phyloP scores from a whole-genome alignment of 2,888 invertebrate species.

The Zootermopsis nevadensis region DNA sequence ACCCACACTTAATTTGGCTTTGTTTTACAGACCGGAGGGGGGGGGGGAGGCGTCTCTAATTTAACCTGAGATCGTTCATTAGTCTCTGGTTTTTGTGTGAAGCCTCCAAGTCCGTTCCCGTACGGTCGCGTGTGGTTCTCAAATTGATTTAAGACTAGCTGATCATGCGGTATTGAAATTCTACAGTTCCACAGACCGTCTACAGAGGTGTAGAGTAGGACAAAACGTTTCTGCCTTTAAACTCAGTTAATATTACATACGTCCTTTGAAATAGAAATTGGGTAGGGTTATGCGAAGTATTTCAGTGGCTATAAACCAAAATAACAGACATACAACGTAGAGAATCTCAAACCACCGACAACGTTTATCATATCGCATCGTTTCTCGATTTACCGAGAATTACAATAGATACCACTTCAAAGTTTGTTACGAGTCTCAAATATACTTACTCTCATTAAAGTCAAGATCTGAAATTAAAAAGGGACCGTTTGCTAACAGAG shows the following conservation, averaged over 20 bases:
- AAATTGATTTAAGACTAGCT: constrained; percentile 25
- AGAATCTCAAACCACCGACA: constrained; percentile 18
- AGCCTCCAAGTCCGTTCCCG: constrained; percentile 1
- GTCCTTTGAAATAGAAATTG: constrained; percentile 33
- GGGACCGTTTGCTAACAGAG: too few species aligned
- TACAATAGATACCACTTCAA: not conserved
- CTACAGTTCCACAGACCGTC: too few species aligned
- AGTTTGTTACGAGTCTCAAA: not conserved
- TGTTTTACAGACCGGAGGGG: constrained; percentile 3
- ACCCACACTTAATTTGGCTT: constrained; percentile 11
- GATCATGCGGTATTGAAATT: not conserved
- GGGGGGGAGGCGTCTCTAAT: constrained; percentile 7
- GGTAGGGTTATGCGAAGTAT: not conserved
- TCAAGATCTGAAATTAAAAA: not conserved
- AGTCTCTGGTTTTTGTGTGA: constrained; percentile 41
- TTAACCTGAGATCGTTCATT: constrained; percentile 41
- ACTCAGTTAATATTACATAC: constrained; percentile 39
- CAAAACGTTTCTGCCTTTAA: constrained; percentile 34
- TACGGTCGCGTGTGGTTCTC: not conserved
- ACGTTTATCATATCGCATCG: not conserved
- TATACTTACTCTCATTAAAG: not conserved
- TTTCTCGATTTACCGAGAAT: constrained; percentile 18
- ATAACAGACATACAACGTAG: not conserved
- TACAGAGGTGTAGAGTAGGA: constrained; percentile 26
- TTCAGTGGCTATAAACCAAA: constrained; percentile 36